phyloP scores from a whole-genome alignment of 2,797 vertebrate species.

The Carcharodon carcharias region DNA sequence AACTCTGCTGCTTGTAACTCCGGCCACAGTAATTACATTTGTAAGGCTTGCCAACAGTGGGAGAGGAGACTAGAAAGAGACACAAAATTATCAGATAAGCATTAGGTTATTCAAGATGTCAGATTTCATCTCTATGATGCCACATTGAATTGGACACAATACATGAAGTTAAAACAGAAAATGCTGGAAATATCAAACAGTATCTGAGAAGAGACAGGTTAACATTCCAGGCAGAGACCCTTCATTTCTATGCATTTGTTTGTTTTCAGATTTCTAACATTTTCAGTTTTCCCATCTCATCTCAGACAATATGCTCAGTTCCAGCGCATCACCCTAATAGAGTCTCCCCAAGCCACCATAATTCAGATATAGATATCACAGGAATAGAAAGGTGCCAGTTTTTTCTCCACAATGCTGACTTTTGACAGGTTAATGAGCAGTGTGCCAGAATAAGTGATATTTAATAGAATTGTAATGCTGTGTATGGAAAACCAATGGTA shows the following conservation, averaged over 20 bases:
- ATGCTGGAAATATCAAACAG: slow-evolving; percentile 16
- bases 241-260: background rate
- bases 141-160: background rate
- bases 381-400: background rate
- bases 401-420: background rate
- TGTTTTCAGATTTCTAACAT: background rate
- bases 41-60: slow-evolving; percentile 85
- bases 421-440: background rate
- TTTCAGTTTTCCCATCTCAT: background rate
- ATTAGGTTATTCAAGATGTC: background rate
- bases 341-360: background rate
- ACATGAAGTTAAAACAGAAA: background rate
- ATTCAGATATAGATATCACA: background rate
- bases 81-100: slow-evolving; percentile 37
- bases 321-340: background rate
- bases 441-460: background rate
- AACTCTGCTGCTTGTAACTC: slow-evolving; percentile 93
- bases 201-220: background rate
- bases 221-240: background rate
- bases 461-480: background rate
- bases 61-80: slow-evolving; percentile 72
- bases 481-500: background rate
- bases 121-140: background rate
- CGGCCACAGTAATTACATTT: slow-evolving; percentile 94
- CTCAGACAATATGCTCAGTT: background rate